Conservation (phyloP, 2,113 vertebrate genomes). For the Phalacrocorax brasilianus region DNA sequence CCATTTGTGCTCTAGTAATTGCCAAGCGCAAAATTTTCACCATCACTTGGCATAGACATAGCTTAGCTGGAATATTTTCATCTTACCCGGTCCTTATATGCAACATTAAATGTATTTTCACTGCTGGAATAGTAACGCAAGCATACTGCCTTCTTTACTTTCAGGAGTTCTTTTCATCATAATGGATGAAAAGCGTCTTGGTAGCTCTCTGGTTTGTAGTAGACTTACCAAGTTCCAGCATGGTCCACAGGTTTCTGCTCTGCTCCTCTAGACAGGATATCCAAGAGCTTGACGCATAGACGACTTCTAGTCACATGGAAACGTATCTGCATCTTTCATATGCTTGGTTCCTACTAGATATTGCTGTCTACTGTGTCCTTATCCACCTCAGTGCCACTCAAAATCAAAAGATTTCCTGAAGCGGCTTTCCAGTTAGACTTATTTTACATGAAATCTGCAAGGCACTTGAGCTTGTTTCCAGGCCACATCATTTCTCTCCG, state of each 20-base stretch:
- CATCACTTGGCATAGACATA: not conserved
- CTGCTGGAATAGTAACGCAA: not conserved
- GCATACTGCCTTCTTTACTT: not conserved
- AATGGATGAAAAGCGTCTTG: not conserved
- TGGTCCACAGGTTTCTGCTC: not conserved
- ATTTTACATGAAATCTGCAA: not conserved
- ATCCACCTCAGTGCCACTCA: not conserved
- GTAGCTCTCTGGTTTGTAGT: not conserved
- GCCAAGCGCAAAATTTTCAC: not conserved
- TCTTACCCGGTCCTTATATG: not conserved
- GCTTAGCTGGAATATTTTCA: accelerated
- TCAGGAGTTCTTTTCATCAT: not conserved
- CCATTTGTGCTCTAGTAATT: not conserved
- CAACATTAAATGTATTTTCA: not conserved
- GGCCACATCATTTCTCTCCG: not conserved
- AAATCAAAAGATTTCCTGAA: not conserved
- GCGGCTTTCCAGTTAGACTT: not conserved
- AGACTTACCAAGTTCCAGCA: not conserved
- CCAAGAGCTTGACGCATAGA: not conserved
- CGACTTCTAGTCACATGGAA: not conserved
- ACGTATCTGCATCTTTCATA: not conserved
- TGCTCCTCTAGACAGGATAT: not conserved
- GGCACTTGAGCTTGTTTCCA: not conserved
- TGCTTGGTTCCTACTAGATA: not conserved
- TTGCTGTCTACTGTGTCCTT: not conserved